These are phyloP conservation scores for Uria aalge DNA, from an alignment of 2,113 vertebrate species.

Conservation along the genomic window DNA sequence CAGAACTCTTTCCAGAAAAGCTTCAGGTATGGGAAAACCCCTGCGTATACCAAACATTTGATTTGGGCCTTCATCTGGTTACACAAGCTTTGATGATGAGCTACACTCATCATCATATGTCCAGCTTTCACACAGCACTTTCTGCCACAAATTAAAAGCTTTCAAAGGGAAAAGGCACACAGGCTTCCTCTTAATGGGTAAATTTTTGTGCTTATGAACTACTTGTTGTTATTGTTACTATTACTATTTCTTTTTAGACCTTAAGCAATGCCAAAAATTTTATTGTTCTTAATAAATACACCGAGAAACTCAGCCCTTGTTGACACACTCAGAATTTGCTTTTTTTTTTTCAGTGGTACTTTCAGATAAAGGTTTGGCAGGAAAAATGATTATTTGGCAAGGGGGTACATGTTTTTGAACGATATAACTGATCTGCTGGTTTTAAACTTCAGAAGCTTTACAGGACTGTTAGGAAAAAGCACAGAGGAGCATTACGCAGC, in stretches of 20 bases:
- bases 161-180: not conserved
- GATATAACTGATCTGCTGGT: not conserved
- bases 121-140: not conserved
- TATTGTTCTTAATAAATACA: not conserved
- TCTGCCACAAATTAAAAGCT: not conserved
- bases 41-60: not conserved
- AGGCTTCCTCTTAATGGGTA: not conserved
- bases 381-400: not conserved
- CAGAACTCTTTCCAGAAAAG: not conserved
- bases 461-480: not conserved
- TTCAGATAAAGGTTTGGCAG: not conserved
- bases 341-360: not conserved
- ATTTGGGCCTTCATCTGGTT: not conserved
- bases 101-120: not conserved
- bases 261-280: not conserved
- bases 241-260: not conserved
- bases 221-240: not conserved
- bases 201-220: not conserved
- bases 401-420: not conserved
- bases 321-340: not conserved
- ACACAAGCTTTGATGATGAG: not conserved
- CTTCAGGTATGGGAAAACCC: not conserved
- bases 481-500: not conserved
- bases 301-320: not conserved
- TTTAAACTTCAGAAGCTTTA: not conserved